Conservation (phyloP, 2,888 invertebrate genomes). For the Kryphioiulus occultus region DNA sequence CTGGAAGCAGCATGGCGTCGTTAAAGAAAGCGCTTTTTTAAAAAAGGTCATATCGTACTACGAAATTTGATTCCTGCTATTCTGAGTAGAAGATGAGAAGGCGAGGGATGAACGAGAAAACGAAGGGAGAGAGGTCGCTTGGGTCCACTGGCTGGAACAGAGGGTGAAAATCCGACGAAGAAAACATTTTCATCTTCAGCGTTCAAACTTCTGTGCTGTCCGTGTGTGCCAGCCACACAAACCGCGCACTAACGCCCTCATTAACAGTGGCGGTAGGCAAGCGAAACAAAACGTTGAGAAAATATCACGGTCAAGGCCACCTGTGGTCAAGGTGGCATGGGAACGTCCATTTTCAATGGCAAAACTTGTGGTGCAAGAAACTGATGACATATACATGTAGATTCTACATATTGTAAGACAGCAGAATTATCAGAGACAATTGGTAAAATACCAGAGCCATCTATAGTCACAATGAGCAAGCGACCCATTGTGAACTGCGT, state of each 20-base stretch:
- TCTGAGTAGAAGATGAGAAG: slow-evolving; percentile 31
- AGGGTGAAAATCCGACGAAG: neutral
- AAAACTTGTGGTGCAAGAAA: no score
- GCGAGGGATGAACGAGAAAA: neutral
- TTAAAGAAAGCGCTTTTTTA: slow-evolving; percentile 26
- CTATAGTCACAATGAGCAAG: no score
- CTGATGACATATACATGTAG: no score
- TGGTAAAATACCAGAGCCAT: no score
- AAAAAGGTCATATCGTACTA: slow-evolving; percentile 29
- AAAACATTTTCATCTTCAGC: slow-evolving; percentile 27
- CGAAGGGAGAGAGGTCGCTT: slow-evolving; percentile 22
- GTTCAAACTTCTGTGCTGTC: neutral
- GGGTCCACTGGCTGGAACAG: slow-evolving; percentile 11
- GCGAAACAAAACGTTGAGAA: neutral
- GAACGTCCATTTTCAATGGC: neutral
- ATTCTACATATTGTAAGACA: no score
- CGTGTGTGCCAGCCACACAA: neutral
- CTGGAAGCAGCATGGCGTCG: slow-evolving; percentile 31
- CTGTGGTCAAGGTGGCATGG: neutral
- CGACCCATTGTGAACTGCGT: no score
- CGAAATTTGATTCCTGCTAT: slow-evolving; percentile 30
- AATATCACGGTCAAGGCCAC: neutral
- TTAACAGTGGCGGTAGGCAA: neutral
- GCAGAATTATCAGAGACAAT: no score
- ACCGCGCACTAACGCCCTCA: slow-evolving; percentile 9